These are phyloP conservation scores for Pseudopleuronectes americanus DNA, from an alignment of 2,797 vertebrate species.

Conservation along the genomic window DNA sequence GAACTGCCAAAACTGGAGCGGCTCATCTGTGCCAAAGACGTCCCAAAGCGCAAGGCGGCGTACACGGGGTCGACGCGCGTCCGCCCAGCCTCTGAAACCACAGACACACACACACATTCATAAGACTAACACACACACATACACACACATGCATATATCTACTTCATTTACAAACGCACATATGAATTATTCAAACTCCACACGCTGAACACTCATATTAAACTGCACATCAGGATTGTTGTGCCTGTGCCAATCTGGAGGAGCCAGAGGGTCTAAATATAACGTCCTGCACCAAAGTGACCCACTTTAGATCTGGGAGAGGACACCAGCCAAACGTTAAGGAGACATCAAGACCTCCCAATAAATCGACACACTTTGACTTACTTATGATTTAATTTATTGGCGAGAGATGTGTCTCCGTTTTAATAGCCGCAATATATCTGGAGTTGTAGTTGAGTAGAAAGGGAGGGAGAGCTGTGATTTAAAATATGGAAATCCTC, in stretches of 20 bases:
- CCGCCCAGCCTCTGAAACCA: conserved; percentile 77
- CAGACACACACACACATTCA: conserved; percentile 28
- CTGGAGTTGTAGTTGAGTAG: conserved; percentile 16
- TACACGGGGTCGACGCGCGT: conserved; percentile 89
- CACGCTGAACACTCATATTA: conserved; percentile 31
- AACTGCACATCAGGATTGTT: conserved; percentile 37
- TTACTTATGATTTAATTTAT: conserved; percentile 36
- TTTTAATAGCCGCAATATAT: conserved; percentile 41
- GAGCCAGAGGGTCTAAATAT: conserved; percentile 66
- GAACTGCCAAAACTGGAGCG: conserved; percentile 91
- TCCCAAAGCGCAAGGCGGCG: conserved; percentile 91
- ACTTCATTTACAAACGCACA: too few relatives aligned
- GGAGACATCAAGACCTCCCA: conserved; percentile 57
- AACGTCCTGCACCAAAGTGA: conserved; percentile 68
- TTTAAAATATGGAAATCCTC: conserved; percentile 62
- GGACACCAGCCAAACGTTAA: conserved; percentile 59
- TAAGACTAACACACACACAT: conserved; percentile 32
- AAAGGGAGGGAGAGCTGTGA: conserved; percentile 50
- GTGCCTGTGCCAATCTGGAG: conserved; percentile 46
- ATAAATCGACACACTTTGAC: conserved; percentile 35
- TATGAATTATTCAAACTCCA: not conserved
- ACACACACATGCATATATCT: conserved; percentile 12
- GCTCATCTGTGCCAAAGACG: conserved; percentile 91
- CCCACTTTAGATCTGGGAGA: conserved; percentile 70
- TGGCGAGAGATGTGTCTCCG: conserved; percentile 41